A percentile compares a stretch with the other conserved stretches of the same genome.
These are phyloP conservation scores for Sinocyclocheilus grahami DNA, from an alignment of 2,113 vertebrate genomes.

Conservation along the genomic window DNA sequence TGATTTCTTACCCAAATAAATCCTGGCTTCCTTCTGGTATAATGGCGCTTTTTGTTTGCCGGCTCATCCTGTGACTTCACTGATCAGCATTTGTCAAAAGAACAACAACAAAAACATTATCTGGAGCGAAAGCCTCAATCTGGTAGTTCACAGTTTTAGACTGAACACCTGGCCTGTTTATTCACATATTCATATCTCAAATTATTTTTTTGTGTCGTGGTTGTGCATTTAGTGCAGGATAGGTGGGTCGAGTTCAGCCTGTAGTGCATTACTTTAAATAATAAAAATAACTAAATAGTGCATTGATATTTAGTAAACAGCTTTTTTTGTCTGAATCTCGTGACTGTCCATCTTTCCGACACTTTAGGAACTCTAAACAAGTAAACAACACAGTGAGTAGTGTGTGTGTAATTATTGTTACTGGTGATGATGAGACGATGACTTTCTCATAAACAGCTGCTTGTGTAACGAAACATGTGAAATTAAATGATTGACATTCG, in stretches of 20 bases:
- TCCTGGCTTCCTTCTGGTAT: conserved; percentile 34
- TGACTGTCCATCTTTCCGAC: too few species aligned
- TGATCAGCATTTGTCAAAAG: conserved; percentile 51
- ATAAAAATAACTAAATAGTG: neutral
- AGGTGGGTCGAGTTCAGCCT: neutral
- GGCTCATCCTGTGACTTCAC: conserved; percentile 59
- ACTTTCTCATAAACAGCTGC: neutral
- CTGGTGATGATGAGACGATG: neutral
- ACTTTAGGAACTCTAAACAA: too few species aligned
- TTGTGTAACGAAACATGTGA: neutral
- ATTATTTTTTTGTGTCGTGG: neutral
- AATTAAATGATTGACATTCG: neutral
- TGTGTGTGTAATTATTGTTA: neutral
- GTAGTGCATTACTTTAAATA: neutral
- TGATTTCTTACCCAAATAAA: conserved; percentile 16
- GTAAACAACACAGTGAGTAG: too few species aligned
- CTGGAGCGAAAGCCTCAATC: conserved; percentile 45
- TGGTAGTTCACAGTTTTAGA: conserved; percentile 4
- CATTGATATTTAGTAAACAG: too few species aligned
- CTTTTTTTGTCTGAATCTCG: too few species aligned
- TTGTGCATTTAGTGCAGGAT: neutral
- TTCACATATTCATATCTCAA: neutral
- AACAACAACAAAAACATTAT: conserved; percentile 59
- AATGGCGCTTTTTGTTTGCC: conserved; percentile 58
- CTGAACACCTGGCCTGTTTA: neutral